phyloP scores from a whole-genome alignment of 2,888 invertebrate species.

The Cancer borealis region DNA sequence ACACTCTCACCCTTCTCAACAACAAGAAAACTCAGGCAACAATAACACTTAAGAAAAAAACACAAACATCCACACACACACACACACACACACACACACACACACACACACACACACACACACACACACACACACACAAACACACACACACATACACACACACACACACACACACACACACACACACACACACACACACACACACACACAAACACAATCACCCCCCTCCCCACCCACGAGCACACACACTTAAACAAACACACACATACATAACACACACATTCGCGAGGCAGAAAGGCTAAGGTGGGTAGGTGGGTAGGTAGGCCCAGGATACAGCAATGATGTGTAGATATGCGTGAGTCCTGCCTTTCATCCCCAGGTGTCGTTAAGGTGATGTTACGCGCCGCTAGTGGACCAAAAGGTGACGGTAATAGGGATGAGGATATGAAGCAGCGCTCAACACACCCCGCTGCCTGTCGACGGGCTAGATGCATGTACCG shows the following conservation, averaged over 20 bases:
- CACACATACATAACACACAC: no score
- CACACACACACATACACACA: no score
- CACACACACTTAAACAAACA: no score
- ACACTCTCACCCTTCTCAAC: background rate
- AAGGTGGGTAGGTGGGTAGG: background rate
- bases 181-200: background rate
- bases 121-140: slow-evolving; percentile 26
- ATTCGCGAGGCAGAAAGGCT: no score
- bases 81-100: slow-evolving; percentile 16
- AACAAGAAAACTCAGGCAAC: background rate
- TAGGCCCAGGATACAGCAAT: background rate
- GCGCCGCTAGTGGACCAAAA: slow-evolving; percentile 13
- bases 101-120: slow-evolving; percentile 7
- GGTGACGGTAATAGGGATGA: background rate
- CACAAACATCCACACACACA: background rate
- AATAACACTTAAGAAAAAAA: slow-evolving; percentile 5
- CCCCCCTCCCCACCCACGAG: no score
- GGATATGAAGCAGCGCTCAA: background rate
- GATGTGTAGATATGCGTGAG: background rate
- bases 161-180: slow-evolving; percentile 23
- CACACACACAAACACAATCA: background rate
- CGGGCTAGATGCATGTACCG: background rate
- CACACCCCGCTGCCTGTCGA: background rate
- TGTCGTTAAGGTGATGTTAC: slow-evolving; percentile 17
- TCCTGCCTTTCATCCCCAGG: background rate